Percentiles rank a stretch among this genome's conserved stretches.
Conservation (phyloP, 2,797 vertebrate genomes). For the Leptoclinus maculatus region DNA sequence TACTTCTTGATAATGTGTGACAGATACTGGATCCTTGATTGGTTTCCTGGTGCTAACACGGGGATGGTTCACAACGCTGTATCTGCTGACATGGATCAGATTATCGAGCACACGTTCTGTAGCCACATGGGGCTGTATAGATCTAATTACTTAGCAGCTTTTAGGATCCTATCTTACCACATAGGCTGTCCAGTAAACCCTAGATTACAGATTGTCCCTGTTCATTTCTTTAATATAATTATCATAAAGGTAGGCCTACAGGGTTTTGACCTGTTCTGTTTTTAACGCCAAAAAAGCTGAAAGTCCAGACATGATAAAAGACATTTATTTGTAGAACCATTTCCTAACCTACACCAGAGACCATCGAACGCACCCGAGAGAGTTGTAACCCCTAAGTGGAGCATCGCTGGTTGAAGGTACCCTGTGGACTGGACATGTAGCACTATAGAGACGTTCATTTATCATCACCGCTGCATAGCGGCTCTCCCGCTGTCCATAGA, state of each 20-base stretch:
- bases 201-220: background rate
- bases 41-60: background rate
- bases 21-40: background rate
- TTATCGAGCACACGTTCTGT: background rate
- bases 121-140: background rate
- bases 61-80: background rate
- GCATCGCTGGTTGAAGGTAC: background rate
- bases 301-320: background rate
- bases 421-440: background rate
- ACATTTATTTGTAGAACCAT: background rate
- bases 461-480: background rate
- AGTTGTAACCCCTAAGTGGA: background rate
- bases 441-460: background rate
- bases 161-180: background rate
- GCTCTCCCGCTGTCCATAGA: no score
- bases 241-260: background rate
- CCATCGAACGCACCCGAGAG: background rate
- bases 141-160: background rate
- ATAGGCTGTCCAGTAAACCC: background rate
- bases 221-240: background rate
- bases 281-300: background rate
- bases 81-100: background rate
- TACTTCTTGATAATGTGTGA: background rate
- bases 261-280: background rate
- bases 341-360: background rate